Conservation (phyloP, 2,797 vertebrate species). For the Aplochiton taeniatus region DNA sequence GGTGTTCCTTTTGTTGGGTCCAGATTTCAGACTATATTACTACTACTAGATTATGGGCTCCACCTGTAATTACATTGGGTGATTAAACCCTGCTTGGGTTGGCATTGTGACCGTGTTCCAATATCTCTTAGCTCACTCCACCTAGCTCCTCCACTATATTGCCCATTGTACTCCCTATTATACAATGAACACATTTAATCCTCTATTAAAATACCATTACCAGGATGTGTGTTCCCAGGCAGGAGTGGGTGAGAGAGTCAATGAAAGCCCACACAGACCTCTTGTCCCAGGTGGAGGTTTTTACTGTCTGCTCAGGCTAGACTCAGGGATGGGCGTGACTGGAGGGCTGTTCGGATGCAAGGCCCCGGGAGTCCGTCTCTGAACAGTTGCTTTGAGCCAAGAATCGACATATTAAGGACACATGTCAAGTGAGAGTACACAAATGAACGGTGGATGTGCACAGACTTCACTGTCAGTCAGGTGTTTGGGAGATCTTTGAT, state of each 20-base stretch:
- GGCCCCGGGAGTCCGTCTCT: too few species aligned
- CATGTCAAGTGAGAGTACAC: too few species aligned
- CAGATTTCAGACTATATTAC: neutral
- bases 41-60: too few species aligned
- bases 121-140: neutral
- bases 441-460: too few species aligned
- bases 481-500: too few species aligned
- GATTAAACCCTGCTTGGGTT: neutral
- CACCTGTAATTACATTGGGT: conserved; percentile 1
- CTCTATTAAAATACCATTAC: conserved; percentile 15
- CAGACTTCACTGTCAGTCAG: too few species aligned
- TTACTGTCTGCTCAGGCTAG: too few species aligned
- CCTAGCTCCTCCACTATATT: neutral
- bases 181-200: conserved; percentile 4
- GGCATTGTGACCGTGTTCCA: neutral
- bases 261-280: neutral
- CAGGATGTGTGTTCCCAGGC: conserved; percentile 5
- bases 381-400: too few species aligned
- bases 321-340: too few species aligned
- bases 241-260: neutral
- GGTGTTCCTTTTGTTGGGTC: neutral
- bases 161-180: neutral
- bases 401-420: too few species aligned
- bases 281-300: too few species aligned
- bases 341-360: too few species aligned